Percentiles rank a stretch among this genome's conserved stretches.
phyloP scores from a whole-genome alignment of 2,797 vertebrate genomes.

The Uromys caudimaculatus region DNA sequence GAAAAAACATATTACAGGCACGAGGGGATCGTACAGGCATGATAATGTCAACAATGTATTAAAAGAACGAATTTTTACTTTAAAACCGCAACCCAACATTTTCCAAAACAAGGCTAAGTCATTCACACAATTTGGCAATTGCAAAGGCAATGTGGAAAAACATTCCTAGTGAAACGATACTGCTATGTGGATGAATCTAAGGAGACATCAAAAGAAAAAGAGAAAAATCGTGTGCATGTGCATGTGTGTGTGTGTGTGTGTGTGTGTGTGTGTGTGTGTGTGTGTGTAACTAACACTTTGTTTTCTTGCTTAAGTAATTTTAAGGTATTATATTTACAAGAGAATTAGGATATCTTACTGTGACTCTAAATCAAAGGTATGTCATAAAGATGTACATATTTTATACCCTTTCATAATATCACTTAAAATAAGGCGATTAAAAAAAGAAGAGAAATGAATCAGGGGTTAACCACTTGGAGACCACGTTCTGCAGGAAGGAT shows the following conservation, averaged over 20 bases:
- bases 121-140: slow-evolving; percentile 40
- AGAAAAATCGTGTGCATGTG: not conserved
- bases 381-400: not conserved
- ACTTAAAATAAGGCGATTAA: not conserved
- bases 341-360: not conserved
- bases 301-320: slow-evolving; percentile 54
- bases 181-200: not conserved
- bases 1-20: slow-evolving; percentile 22
- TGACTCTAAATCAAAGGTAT: not conserved
- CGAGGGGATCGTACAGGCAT: slow-evolving; percentile 3
- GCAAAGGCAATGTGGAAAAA: slow-evolving; percentile 58
- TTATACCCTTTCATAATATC: not conserved
- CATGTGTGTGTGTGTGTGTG: too few species aligned
- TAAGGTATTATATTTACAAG: not conserved
- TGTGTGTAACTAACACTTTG: not conserved
- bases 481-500: not conserved
- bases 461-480: not conserved
- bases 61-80: slow-evolving; percentile 38
- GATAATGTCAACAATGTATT: slow-evolving; percentile 65
- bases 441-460: not conserved
- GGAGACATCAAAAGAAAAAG: slow-evolving; percentile 50
- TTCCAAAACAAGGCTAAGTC: not conserved
- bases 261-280: too few species aligned
- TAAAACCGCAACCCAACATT: slow-evolving; percentile 36
- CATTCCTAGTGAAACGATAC: slow-evolving; percentile 20